phyloP scores from a whole-genome alignment of 2,888 invertebrate species.

The Hirtodrosophila cameraria region DNA sequence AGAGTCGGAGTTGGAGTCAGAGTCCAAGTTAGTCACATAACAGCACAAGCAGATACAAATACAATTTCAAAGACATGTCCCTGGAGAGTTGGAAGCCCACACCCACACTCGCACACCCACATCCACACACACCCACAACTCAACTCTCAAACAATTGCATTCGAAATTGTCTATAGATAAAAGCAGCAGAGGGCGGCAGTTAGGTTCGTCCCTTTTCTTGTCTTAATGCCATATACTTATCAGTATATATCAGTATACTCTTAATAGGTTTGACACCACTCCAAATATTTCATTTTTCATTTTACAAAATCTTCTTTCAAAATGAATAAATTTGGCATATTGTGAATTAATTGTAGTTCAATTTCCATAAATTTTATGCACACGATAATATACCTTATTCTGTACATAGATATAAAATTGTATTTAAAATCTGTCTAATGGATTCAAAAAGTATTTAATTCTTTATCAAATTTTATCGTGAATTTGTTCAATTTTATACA shows the following conservation, averaged over 20 bases:
- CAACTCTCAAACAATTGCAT: conserved; percentile 42
- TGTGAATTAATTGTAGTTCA: too few species aligned
- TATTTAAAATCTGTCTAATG: too few species aligned
- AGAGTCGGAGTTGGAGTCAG: conserved; percentile 28
- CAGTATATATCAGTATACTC: too few species aligned
- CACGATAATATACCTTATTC: too few species aligned
- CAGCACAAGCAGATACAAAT: conserved; percentile 25
- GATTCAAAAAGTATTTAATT: too few species aligned
- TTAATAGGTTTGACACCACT: background rate
- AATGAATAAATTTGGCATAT: too few species aligned
- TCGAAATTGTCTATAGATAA: conserved; percentile 52
- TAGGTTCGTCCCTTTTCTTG: conserved; percentile 47
- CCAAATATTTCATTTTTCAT: background rate
- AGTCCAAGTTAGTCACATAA: conserved; percentile 21
- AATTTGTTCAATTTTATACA: too few species aligned
- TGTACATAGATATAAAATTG: too few species aligned
- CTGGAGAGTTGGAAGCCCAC: conserved; percentile 15
- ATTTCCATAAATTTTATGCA: too few species aligned
- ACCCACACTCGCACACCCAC: background rate
- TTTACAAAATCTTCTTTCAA: too few species aligned
- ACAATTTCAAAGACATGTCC: conserved; percentile 51
- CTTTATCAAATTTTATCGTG: too few species aligned
- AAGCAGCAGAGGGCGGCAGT: conserved; percentile 24
- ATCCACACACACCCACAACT: conserved; percentile 10
- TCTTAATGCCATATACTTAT: conserved; percentile 4